Evolutionary conservation across 1,140 invertebrate species (phyloP).

Genomic region (Drosophila baimaii): DNA sequence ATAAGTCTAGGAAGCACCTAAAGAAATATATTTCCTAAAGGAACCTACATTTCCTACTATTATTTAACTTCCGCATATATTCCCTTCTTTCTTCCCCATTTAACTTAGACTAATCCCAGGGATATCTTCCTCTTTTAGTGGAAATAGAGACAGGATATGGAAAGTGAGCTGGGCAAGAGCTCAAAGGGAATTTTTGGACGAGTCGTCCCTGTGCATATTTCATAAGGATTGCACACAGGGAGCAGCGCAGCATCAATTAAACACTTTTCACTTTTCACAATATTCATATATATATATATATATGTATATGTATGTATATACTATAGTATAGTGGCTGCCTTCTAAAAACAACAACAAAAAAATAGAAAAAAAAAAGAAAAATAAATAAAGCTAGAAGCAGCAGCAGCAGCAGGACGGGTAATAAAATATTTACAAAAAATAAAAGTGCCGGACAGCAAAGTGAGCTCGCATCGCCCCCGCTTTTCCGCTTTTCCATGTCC

Average conservation of each 20-base stretch:
- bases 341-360: slow-evolving; percentile 23
- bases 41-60: neutral
- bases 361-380: slow-evolving; percentile 21
- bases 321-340: neutral
- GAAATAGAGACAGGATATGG: neutral
- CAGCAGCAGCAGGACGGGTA: slow-evolving; percentile 15
- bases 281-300: neutral
- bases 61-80: neutral
- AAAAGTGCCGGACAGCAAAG: slow-evolving; percentile 49
- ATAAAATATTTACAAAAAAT: slow-evolving; percentile 55
- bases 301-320: neutral
- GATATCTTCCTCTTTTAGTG: neutral
- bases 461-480: slow-evolving; percentile 18
- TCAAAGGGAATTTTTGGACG: slow-evolving; percentile 53
- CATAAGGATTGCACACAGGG: slow-evolving; percentile 28
- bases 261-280: slow-evolving; percentile 35
- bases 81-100: neutral
- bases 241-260: slow-evolving; percentile 62
- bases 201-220: slow-evolving; percentile 43
- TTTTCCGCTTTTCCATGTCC: slow-evolving; percentile 9
- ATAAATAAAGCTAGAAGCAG: slow-evolving; percentile 9
- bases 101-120: slow-evolving; percentile 1
- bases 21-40: neutral
- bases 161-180: neutral
- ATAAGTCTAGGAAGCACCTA: too few relatives aligned